A percentile compares a stretch with the other conserved stretches of the same genome.
Conservation (phyloP, 1,140 invertebrate genomes). For the Leptoteleia sp. region DNA sequence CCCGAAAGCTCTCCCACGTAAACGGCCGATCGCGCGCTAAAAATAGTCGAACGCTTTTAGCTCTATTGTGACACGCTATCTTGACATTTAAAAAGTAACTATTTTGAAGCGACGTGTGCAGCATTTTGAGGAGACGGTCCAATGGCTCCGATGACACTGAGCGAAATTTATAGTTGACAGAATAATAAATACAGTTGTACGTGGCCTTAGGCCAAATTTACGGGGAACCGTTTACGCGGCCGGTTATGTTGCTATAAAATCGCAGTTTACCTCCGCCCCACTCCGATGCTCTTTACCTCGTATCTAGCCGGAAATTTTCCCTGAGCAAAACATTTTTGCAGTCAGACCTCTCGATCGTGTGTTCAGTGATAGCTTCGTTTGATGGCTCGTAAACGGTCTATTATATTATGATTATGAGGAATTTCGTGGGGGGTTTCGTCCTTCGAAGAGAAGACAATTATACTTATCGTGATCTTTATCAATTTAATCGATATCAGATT, state of each 20-base stretch:
- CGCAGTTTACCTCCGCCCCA: constrained; percentile 2
- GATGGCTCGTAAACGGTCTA: no score
- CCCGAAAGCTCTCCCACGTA: constrained; percentile 40
- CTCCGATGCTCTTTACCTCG: no score
- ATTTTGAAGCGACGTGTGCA: not conserved
- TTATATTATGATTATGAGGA: no score
- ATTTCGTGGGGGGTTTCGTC: no score
- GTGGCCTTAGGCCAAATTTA: constrained; percentile 46
- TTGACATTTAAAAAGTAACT: constrained; percentile 38
- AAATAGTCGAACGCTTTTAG: constrained; percentile 29
- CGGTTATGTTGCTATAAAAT: constrained; percentile 8
- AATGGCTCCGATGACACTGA: constrained; percentile 38
- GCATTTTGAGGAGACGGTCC: not conserved
- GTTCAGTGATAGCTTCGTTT: no score
- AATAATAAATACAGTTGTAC: constrained; percentile 37
- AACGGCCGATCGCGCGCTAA: constrained; percentile 11
- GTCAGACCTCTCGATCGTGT: no score
- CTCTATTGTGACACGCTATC: constrained; percentile 14
- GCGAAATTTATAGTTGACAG: constrained; percentile 39
- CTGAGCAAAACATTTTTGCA: no score
- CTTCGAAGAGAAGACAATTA: no score
- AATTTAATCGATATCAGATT: no score
- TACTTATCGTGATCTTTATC: no score
- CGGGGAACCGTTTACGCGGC: no score
- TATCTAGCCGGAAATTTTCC: no score